Base-by-base conservation (phyloP, 2,113 vertebrate genomes). In the Osmerus mordax region DNA sequence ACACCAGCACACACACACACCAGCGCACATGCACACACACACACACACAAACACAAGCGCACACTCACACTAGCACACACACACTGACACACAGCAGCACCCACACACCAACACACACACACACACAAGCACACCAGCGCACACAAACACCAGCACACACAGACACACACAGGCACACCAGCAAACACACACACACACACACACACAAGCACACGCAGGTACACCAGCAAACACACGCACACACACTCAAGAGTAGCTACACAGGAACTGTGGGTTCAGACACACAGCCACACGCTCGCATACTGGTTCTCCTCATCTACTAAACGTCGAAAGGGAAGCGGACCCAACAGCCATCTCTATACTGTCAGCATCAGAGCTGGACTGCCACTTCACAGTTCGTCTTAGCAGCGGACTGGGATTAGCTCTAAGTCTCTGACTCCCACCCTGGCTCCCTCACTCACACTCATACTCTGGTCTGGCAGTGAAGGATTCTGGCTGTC, bases 271-370 rank as follows among this genome's bases (percentile, higher is more conserved):
- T 62, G 19, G 13, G 21, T 13, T 25, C 4, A 66, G 4, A 32
- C 21, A 28, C 51, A 54, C 51, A 68, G n/a, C 21, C 51, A 68
- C 21, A 15, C 52, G 15, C 21, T 18, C 52, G 52, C n/a, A 41
- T 8, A 41, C 7, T 41, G 36, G 6, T 41, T 41, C 36, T 41
- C 36, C 36, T 41, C 36, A 9, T 41, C 6, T 41, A 41, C 36
- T 9, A 41, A 5, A 41, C 36, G 6, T 41, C 1, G 5, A 41
- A 6, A 41, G 36, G n/a, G 16, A 11, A 74, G 77, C 81, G 82
- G 75, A 82, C 81, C 74, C 69, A 86, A 76, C 70, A 88, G 86
- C 89, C 88, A 88, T 87, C 89, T 41, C 81, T 83, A 62, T 78
- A 82, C 77, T 76, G 87, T 79, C 41, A 76, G 88, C 84, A 41